These are phyloP conservation scores for Brenthis hecate DNA, from an alignment of 2,888 invertebrate species.

Conservation along the genomic window DNA sequence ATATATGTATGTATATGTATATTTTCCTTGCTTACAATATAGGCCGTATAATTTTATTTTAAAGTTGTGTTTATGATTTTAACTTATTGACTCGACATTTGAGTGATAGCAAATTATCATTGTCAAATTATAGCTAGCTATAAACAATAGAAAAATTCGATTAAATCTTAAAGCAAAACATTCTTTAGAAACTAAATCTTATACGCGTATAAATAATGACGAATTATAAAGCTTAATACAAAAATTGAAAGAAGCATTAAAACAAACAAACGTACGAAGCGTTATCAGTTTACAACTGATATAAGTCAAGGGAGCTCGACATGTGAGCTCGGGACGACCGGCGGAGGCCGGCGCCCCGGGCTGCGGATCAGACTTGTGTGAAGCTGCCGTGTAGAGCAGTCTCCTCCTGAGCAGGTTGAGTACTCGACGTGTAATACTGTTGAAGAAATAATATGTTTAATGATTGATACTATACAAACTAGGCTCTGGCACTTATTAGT, in stretches of 20 bases:
- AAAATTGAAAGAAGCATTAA: not conserved
- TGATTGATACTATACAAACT: not conserved
- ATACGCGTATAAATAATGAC: not conserved
- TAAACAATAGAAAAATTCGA: too few species aligned
- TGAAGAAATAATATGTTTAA: not conserved
- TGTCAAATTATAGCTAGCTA: too few species aligned
- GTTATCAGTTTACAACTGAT: slow-evolving; percentile 59
- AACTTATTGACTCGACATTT: not conserved
- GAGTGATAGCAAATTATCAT: not conserved
- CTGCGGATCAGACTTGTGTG: slow-evolving; percentile 89
- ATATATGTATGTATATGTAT: too few species aligned
- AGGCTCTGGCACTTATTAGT: not conserved
- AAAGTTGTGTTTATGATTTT: slow-evolving; percentile 14
- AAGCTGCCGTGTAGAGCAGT: slow-evolving; percentile 91
- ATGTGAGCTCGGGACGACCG: slow-evolving; percentile 62
- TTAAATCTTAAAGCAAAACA: too few species aligned
- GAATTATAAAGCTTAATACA: not conserved
- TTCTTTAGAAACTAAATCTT: too few species aligned
- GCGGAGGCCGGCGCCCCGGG: slow-evolving; percentile 61
- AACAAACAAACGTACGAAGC: not conserved
- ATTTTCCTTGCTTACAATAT: not conserved
- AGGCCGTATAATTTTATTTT: slow-evolving; percentile 4
- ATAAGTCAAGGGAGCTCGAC: slow-evolving; percentile 61
- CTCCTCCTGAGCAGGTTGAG: slow-evolving; percentile 85
- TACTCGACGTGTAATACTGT: slow-evolving; percentile 91